Evolutionary conservation across 2,888 invertebrate genomes (phyloP).

Genomic region (Ennomos fuscantarius): DNA sequence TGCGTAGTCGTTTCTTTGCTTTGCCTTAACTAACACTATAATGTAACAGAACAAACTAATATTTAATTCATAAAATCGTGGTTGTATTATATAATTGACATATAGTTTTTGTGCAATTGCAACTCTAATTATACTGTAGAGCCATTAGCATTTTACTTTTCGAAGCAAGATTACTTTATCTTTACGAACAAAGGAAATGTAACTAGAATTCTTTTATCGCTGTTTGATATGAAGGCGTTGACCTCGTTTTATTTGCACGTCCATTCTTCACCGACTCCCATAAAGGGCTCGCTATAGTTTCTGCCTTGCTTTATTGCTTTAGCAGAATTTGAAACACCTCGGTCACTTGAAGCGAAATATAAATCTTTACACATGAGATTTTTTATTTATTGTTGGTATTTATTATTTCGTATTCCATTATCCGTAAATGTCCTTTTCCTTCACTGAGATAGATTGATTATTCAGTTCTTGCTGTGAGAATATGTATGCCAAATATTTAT

Average conservation of each 20-base stretch:
- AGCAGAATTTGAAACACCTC: neutral
- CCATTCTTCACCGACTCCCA: conserved; percentile 32
- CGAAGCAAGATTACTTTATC: conserved; percentile 44
- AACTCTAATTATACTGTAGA: conserved; percentile 4
- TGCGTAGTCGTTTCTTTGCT: too few species aligned
- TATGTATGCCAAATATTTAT: too few species aligned
- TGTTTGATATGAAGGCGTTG: conserved; percentile 50
- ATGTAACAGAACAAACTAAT: conserved; percentile 7
- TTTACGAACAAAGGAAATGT: conserved; percentile 59
- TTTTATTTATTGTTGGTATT: too few species aligned
- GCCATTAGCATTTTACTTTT: conserved; percentile 30
- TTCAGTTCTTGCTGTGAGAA: too few species aligned
- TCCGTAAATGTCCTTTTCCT: too few species aligned
- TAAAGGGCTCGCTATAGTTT: conserved; percentile 10
- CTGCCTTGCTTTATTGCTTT: neutral
- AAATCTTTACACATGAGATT: too few species aligned
- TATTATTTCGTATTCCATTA: too few species aligned
- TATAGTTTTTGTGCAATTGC: conserved; percentile 12
- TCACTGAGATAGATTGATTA: too few species aligned
- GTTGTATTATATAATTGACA: conserved; percentile 16
- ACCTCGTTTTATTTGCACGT: conserved; percentile 44
- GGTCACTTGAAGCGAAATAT: neutral
- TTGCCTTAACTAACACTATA: too few species aligned
- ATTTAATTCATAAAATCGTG: conserved; percentile 22
- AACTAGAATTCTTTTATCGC: conserved; percentile 63